These are phyloP conservation scores for Panthera uncia DNA, from an alignment of 2,113 vertebrate genomes.

Conservation along the genomic window DNA sequence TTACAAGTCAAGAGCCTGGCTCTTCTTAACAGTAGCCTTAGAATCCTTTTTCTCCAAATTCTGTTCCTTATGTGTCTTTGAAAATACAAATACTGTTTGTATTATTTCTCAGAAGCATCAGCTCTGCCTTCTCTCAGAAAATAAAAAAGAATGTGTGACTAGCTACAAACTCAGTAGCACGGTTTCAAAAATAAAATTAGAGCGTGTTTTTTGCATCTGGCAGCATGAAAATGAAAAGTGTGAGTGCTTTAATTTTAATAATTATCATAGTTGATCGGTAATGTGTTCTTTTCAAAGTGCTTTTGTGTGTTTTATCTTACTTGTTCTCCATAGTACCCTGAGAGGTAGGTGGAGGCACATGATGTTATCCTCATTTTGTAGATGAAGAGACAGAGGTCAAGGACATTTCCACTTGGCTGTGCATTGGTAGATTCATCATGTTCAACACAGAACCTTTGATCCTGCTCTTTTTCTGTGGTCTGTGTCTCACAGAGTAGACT, in stretches of 20 bases:
- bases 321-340: not conserved
- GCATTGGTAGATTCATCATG: not conserved
- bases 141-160: constrained; percentile 51
- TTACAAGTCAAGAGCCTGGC: not conserved
- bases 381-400: not conserved
- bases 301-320: not conserved
- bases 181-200: constrained; percentile 64
- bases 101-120: constrained; percentile 33
- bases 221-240: constrained; percentile 55
- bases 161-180: constrained; percentile 36
- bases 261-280: not conserved
- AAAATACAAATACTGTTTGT: not conserved
- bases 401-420: not conserved
- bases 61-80: not conserved
- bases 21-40: not conserved
- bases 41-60: not conserved
- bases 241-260: constrained; percentile 63
- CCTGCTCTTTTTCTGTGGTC: not conserved
- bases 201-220: constrained; percentile 54
- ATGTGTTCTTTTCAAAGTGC: not conserved
- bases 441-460: not conserved
- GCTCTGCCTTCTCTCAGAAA: constrained; percentile 42
- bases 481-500: not conserved
- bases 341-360: not conserved
- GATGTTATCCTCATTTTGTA: not conserved